These are phyloP conservation scores for Oscheius onirici DNA, from an alignment of 2,888 invertebrate species.

Conservation along the genomic window DNA sequence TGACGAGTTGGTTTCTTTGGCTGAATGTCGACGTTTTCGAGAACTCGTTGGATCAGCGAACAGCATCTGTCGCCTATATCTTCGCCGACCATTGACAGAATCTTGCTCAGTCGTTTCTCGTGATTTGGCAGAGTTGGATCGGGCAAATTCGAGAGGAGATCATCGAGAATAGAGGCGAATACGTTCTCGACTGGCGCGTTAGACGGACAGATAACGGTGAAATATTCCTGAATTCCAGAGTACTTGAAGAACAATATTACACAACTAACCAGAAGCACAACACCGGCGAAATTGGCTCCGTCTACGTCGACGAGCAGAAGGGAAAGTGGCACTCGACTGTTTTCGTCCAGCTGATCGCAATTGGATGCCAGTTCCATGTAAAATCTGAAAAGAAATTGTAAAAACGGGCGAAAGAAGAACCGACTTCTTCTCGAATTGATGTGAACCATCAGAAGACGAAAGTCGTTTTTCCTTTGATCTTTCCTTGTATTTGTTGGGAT, in stretches of 20 bases:
- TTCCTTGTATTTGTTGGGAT: conserved; percentile 9
- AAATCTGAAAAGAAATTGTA: conserved; percentile 1
- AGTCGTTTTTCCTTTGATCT: not conserved
- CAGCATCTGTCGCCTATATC: not conserved
- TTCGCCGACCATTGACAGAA: conserved; percentile 5
- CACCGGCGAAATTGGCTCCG: conserved; percentile 3
- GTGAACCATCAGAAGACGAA: not conserved
- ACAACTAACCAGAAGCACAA: not conserved
- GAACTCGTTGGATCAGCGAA: not conserved
- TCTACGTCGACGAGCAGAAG: not conserved
- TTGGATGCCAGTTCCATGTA: not conserved
- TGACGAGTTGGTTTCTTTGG: not conserved
- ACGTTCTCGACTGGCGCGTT: not conserved
- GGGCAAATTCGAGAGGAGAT: not conserved
- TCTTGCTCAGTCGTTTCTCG: not conserved
- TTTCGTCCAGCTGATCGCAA: conserved; percentile 14
- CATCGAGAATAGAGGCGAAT: not conserved
- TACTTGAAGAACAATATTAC: too few species aligned
- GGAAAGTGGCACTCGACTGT: not conserved
- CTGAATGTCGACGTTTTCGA: not conserved
- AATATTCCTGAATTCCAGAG: too few species aligned
- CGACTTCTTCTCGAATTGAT: conserved; percentile 2
- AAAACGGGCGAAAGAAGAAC: not conserved
- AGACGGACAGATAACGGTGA: not conserved
- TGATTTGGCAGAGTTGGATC: not conserved